phyloP scores from a whole-genome alignment of 2,888 invertebrate species.

The Eilema griseolum region DNA sequence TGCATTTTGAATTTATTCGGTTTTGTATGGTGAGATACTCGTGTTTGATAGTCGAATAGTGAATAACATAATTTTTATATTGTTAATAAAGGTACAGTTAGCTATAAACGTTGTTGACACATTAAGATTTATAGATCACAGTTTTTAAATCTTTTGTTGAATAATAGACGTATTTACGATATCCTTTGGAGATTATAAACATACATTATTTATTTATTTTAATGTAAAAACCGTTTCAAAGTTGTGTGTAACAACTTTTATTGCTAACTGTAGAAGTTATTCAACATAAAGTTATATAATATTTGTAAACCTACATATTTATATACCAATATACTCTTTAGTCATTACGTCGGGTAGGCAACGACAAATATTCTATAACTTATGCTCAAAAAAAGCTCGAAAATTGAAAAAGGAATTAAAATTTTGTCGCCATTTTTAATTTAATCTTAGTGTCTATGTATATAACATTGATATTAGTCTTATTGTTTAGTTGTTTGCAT shows the following conservation, averaged over 20 bases:
- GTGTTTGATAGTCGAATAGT: constrained; percentile 16
- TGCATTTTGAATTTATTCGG: constrained; percentile 20
- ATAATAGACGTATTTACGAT: not conserved
- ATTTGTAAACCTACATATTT: constrained; percentile 14
- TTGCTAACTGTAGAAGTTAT: constrained; percentile 11
- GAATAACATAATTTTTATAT: constrained; percentile 8
- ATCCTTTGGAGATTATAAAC: not conserved
- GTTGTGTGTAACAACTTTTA: not conserved
- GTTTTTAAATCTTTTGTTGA: not conserved
- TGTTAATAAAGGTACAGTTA: not conserved
- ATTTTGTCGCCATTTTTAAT: constrained; percentile 18
- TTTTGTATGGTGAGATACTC: constrained; percentile 12
- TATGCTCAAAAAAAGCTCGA: constrained; percentile 21
- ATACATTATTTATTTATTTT: not conserved
- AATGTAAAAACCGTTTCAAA: not conserved
- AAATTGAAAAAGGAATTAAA: constrained; percentile 9
- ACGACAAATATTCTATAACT: constrained; percentile 10
- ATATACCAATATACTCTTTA: constrained; percentile 21
- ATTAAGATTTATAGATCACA: not conserved
- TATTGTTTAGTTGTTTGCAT: constrained; percentile 47
- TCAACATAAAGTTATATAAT: constrained; percentile 10
- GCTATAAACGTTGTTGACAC: not conserved
- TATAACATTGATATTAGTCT: constrained; percentile 40
- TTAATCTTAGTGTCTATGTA: constrained; percentile 29
- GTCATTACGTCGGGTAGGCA: constrained; percentile 16